Conservation (phyloP, 2,113 vertebrate genomes). For the Herpailurus yagouaroundi region DNA sequence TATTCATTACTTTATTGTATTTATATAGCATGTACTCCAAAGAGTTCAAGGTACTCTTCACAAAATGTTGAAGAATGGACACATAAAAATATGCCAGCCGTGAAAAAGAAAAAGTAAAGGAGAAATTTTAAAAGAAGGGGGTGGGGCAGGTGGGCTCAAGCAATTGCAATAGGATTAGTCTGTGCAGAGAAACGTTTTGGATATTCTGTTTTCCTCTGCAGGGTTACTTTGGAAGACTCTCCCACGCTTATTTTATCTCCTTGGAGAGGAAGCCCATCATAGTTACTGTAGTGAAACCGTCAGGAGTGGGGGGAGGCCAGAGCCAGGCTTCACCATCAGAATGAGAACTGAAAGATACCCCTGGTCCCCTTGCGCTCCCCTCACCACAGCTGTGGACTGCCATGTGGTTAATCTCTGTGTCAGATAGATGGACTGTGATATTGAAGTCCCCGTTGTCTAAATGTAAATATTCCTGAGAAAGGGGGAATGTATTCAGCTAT, state of each 20-base stretch:
- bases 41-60: constrained; percentile 57
- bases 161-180: background rate
- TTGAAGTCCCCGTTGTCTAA: background rate
- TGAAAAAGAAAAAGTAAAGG: constrained; percentile 30
- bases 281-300: background rate
- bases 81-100: constrained; percentile 24
- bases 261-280: background rate
- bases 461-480: background rate
- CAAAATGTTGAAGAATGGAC: constrained; percentile 35
- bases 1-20: constrained; percentile 65
- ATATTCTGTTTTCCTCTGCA: background rate
- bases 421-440: background rate
- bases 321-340: background rate
- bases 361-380: background rate
- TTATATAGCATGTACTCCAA: constrained; percentile 25
- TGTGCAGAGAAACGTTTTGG: background rate
- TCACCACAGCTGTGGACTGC: background rate
- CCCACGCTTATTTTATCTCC: background rate
- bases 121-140: background rate
- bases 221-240: constrained; percentile 33
- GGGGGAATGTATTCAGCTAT: background rate
- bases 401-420: background rate
- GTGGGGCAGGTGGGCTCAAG: background rate
- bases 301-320: background rate
- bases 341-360: background rate